Evolutionary conservation across 2,888 invertebrate genomes (phyloP), one percentile per base, ranked within the genome.

Genomic region (Hybos culiciformis): DNA sequence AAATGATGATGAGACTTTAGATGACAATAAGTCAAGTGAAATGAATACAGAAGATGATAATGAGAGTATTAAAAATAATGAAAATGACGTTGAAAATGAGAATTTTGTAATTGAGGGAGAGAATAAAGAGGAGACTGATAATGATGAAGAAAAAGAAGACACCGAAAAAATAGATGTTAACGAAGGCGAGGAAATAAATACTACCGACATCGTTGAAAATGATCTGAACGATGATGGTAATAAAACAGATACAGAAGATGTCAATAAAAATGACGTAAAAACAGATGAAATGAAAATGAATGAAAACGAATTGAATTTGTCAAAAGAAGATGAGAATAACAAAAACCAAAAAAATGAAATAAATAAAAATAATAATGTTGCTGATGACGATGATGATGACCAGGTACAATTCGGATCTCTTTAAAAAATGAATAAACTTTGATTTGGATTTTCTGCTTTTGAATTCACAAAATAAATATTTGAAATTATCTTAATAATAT

Each of bases 371-470:
- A 48, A 46, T 12, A 52, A 53, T 4, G 53, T 50, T 12, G 11
- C 3, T 12, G 8, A 53, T 18, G 59, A 59, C 38, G 53, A 58
- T 37, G 62, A 61, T 46, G 60, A 62, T 47, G 65, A 66, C 53
- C 62, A 66, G 66, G 65, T 66, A 65, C 61, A 63, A 56, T 59
- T 60, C 59, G 65, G 65, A 57, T 60, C 55, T 51, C 60, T 65
- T 53, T 65, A 62, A 18, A 12, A 17, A 34, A 15, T 19, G n/a
- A n/a, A n/a, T n/a, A n/a, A n/a, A n/a, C n/a, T n/a, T n/a, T n/a
- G n/a, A n/a, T n/a, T n/a, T n/a, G n/a, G n/a, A n/a, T n/a, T n/a
- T n/a, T n/a, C n/a, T n/a, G n/a, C n/a, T n/a, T n/a, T n/a, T n/a
- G n/a, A n/a, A 24, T 31, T 31, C 3, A n/a, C n/a, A 33, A 32